Conservation (phyloP, 2,888 invertebrate species). For the Cataglyphis livida region DNA sequence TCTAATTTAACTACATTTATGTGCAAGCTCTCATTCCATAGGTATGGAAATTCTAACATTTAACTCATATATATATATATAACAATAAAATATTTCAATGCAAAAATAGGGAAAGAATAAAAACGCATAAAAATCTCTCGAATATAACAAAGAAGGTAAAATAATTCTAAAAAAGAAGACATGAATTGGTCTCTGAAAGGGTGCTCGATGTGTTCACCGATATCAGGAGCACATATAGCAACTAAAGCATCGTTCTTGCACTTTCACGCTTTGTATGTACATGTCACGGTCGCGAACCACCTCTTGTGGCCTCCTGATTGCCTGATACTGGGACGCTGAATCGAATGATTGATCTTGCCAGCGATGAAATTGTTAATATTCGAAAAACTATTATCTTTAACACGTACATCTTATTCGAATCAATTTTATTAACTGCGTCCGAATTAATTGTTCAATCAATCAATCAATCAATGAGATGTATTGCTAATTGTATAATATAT, state of each 20-base stretch:
- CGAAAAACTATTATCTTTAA: neutral
- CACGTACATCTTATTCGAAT: neutral
- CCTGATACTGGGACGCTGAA: slow-evolving; percentile 75
- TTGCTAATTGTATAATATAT: neutral
- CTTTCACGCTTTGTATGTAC: slow-evolving; percentile 65
- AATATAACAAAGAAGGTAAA: neutral
- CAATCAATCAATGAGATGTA: slow-evolving; percentile 20
- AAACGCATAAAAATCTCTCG: neutral
- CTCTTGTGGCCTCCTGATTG: slow-evolving; percentile 72
- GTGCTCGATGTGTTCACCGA: slow-evolving; percentile 83
- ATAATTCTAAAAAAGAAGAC: slow-evolving; percentile 2
- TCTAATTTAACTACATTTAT: neutral
- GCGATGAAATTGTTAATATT: slow-evolving; percentile 58
- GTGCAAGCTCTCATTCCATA: neutral
- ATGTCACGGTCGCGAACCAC: slow-evolving; percentile 78
- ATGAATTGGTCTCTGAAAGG: slow-evolving; percentile 71
- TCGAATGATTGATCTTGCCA: slow-evolving; percentile 69
- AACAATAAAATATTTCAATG: neutral
- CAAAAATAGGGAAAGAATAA: neutral
- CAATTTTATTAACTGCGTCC: neutral
- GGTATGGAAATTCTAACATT: neutral
- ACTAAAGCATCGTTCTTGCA: slow-evolving; percentile 49
- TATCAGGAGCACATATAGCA: slow-evolving; percentile 83
- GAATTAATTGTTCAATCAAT: slow-evolving; percentile 11
- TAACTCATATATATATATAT: neutral